Evolutionary conservation across 1,140 invertebrate genomes (phyloP).

Genomic region (Temnothorax curvispinosus): DNA sequence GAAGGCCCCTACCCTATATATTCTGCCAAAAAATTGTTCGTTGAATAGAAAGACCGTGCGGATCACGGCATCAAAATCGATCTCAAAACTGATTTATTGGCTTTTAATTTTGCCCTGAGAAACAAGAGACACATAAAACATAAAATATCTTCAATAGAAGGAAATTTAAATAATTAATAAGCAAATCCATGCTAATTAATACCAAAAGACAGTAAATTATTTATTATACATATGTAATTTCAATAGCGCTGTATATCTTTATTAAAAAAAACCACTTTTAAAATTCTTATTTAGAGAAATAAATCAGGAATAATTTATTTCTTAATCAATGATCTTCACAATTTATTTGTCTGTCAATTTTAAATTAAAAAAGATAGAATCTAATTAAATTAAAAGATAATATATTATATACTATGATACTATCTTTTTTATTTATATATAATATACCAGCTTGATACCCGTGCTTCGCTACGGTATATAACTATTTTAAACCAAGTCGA

Average conservation of each 20-base stretch:
- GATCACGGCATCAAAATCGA: conserved; percentile 3
- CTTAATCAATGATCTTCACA: background rate
- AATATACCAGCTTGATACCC: background rate
- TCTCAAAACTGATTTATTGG: conserved; percentile 23
- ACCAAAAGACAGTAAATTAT: background rate
- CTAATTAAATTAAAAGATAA: background rate
- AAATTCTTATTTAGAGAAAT: background rate
- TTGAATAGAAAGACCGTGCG: conserved; percentile 49
- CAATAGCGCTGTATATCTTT: background rate
- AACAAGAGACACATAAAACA: background rate
- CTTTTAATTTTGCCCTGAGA: background rate
- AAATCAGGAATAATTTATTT: background rate
- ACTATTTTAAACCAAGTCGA: too few relatives aligned
- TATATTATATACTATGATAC: too few relatives aligned
- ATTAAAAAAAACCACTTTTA: background rate
- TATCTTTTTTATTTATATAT: too few relatives aligned
- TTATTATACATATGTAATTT: background rate
- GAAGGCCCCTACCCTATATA: background rate
- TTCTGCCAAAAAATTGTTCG: conserved; percentile 48
- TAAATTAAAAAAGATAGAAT: background rate
- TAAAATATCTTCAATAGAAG: background rate
- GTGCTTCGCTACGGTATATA: too few relatives aligned
- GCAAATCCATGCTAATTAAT: background rate
- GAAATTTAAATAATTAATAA: background rate
- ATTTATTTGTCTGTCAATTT: background rate